Evolutionary conservation across 1,140 invertebrate species (phyloP).

Genomic region (Drosophila eugracilis): DNA sequence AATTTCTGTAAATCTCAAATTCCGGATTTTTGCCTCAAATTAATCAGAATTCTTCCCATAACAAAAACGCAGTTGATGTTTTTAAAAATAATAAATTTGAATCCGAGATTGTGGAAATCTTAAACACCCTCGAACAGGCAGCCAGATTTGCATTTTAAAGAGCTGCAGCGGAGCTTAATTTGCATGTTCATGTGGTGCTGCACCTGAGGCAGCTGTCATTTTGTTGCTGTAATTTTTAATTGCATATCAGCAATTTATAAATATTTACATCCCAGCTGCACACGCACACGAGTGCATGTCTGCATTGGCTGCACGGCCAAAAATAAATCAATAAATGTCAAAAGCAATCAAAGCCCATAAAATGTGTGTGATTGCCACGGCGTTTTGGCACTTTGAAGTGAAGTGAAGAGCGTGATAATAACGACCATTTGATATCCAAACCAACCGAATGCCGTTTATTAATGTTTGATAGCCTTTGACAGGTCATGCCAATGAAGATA

Average conservation of each 20-base stretch:
- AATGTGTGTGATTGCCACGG: conserved; percentile 43
- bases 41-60: too few species aligned
- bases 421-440: conserved; percentile 22
- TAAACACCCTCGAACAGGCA: not conserved
- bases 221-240: conserved; percentile 71
- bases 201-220: conserved; percentile 59
- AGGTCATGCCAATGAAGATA: conserved; percentile 1
- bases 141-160: conserved; percentile 40
- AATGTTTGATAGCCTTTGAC: conserved; percentile 21
- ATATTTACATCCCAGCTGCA: conserved; percentile 55
- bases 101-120: conserved; percentile 17
- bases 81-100: conserved; percentile 9
- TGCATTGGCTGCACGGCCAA: conserved; percentile 15
- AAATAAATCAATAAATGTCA: conserved; percentile 77
- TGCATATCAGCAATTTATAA: conserved; percentile 69
- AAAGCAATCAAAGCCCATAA: conserved; percentile 71
- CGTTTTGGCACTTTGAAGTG: conserved; percentile 11
- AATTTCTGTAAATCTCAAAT: too few species aligned
- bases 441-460: conserved; percentile 27
- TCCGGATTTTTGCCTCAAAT: too few species aligned
- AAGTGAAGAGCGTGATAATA: conserved; percentile 39
- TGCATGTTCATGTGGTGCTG: conserved; percentile 14
- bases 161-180: conserved; percentile 26
- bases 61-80: not conserved
- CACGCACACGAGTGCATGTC: conserved; percentile 3